A percentile compares a stretch with the other conserved stretches of the same genome.
These are phyloP conservation scores for Mus spicilegus DNA, from an alignment of 2,113 vertebrate species.

Conservation along the genomic window DNA sequence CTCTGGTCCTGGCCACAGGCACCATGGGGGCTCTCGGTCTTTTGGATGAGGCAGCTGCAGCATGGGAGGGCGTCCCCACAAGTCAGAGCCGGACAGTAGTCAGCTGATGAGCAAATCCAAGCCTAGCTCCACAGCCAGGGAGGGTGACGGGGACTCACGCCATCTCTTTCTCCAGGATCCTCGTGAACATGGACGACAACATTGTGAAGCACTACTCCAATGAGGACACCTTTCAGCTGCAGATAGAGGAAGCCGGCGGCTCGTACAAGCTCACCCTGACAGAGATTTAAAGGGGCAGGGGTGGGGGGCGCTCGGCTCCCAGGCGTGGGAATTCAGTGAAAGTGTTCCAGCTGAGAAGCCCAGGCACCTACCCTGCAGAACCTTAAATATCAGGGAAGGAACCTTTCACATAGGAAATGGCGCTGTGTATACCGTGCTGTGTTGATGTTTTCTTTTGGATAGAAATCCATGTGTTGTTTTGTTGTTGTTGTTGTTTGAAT, in stretches of 20 bases:
- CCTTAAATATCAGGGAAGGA: slow-evolving; percentile 54
- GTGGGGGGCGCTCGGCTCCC: neutral
- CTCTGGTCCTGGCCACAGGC: neutral
- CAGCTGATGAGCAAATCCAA: fast-evolving
- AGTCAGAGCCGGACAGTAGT: neutral
- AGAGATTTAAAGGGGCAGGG: slow-evolving; percentile 89
- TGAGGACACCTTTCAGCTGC: slow-evolving; percentile 99
- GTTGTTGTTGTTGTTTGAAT: neutral
- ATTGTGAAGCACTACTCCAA: slow-evolving; percentile 99
- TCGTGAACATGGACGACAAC: slow-evolving; percentile 99
- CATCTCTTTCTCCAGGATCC: slow-evolving; percentile 89
- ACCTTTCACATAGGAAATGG: slow-evolving; percentile 55
- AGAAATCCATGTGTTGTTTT: neutral
- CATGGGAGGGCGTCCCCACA: neutral
- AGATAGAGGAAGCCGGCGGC: slow-evolving; percentile 94
- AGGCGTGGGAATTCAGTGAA: slow-evolving; percentile 28
- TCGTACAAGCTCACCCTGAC: slow-evolving; percentile 97
- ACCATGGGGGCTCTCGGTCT: neutral
- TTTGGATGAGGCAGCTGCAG: neutral
- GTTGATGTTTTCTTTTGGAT: neutral
- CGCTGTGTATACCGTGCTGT: neutral
- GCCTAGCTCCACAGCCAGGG: neutral
- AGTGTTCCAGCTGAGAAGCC: slow-evolving; percentile 63
- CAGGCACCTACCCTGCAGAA: slow-evolving; percentile 51
- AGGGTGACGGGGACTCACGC: neutral